A percentile compares a stretch with the other conserved stretches of the same genome.
Conservation (phyloP, 2,888 invertebrate genomes). For the Tethea ocularis region DNA sequence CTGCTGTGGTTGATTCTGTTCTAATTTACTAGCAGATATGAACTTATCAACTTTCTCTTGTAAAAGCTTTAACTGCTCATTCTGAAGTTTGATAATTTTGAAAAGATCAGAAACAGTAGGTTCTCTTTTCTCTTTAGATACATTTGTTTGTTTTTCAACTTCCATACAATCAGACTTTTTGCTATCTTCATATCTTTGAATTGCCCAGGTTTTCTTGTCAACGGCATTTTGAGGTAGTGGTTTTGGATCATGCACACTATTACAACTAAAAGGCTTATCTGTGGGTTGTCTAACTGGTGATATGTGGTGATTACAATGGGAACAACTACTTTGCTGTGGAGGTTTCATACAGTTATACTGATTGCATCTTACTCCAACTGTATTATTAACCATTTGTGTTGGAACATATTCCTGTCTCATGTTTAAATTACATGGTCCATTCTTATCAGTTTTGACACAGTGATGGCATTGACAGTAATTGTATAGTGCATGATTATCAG, state of each 20-base stretch:
- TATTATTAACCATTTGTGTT: slow-evolving; percentile 10
- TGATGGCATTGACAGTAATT: slow-evolving; percentile 60
- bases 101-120: slow-evolving; percentile 84
- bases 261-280: slow-evolving; percentile 32
- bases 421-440: slow-evolving; percentile 17
- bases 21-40: slow-evolving; percentile 48
- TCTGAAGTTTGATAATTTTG: slow-evolving; percentile 86
- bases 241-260: slow-evolving; percentile 14
- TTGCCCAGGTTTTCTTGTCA: slow-evolving; percentile 66
- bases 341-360: slow-evolving; percentile 29
- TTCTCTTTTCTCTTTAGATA: slow-evolving; percentile 71
- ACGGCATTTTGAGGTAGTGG: slow-evolving; percentile 49
- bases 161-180: slow-evolving; percentile 50
- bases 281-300: slow-evolving; percentile 17
- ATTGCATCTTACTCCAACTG: slow-evolving; percentile 9
- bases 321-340: slow-evolving; percentile 28
- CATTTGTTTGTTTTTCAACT: slow-evolving; percentile 56
- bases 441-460: slow-evolving; percentile 42
- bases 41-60: slow-evolving; percentile 86
- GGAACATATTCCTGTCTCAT: not conserved
- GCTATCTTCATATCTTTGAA: slow-evolving; percentile 64
- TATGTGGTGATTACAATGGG: slow-evolving; percentile 28
- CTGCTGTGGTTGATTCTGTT: slow-evolving; percentile 44
- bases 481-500: slow-evolving; percentile 13
- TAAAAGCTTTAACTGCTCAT: slow-evolving; percentile 85